Evolutionary conservation across 2,797 vertebrate species (phyloP).

Genomic region (Danio albolineatus): DNA sequence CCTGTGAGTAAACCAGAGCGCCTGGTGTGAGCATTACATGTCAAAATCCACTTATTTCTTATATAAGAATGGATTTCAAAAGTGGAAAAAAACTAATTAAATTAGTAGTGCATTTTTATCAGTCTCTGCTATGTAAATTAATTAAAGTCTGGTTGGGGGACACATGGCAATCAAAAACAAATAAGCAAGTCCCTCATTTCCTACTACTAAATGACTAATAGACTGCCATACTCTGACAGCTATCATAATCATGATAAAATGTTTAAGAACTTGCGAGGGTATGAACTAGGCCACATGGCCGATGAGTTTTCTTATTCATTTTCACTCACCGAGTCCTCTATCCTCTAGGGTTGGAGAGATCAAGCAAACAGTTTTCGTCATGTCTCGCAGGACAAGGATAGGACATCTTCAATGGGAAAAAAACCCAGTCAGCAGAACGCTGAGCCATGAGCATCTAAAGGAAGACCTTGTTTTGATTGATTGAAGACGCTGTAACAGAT

Average conservation of each 20-base stretch:
- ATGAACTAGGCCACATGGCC: constrained; percentile 60
- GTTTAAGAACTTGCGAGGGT: not conserved
- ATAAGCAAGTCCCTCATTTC: constrained; percentile 15
- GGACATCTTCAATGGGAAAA: constrained; percentile 22
- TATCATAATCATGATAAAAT: constrained; percentile 31
- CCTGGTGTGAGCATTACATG: not conserved
- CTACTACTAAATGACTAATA: constrained; percentile 38
- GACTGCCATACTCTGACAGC: constrained; percentile 13
- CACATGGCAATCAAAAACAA: constrained; percentile 14
- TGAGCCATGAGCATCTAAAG: constrained; percentile 16
- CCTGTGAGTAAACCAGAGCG: no score
- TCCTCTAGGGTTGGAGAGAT: constrained; percentile 9
- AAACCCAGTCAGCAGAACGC: constrained; percentile 36
- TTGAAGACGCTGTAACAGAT: constrained; percentile 41
- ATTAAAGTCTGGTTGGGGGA: not conserved
- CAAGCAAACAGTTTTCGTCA: not conserved
- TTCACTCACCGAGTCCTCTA: constrained; percentile 40
- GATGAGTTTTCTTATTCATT: constrained; percentile 53
- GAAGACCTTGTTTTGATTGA: constrained; percentile 47
- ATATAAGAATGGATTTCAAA: not conserved
- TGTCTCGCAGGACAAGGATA: constrained; percentile 22
- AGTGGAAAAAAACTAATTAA: constrained; percentile 3
- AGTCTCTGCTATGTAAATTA: constrained; percentile 7
- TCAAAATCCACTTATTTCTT: not conserved
- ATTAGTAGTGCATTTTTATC: not conserved